These are phyloP conservation scores for Agrochola litura DNA, from an alignment of 2,888 invertebrate genomes.

Conservation along the genomic window DNA sequence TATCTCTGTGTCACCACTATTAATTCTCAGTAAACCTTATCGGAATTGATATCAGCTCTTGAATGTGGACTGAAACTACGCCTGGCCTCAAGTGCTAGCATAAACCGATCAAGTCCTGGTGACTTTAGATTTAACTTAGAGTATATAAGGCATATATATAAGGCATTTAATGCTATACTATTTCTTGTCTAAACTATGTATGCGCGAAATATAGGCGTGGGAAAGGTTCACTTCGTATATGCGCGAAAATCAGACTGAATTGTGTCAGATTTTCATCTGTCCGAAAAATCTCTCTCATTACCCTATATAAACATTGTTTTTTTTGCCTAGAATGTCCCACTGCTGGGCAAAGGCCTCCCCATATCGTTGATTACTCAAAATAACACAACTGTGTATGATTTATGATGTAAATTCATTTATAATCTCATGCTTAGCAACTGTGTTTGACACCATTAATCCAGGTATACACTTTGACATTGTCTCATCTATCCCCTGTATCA, in stretches of 20 bases:
- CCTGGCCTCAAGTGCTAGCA: constrained; percentile 48
- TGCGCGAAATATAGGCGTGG: constrained; percentile 63
- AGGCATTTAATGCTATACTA: constrained; percentile 73
- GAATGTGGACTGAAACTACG: constrained; percentile 36
- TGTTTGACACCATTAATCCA: background rate
- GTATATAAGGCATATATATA: constrained; percentile 64
- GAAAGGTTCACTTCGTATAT: constrained; percentile 52
- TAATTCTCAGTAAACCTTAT: constrained; percentile 18
- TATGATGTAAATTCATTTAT: constrained; percentile 3
- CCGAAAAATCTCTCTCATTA: background rate
- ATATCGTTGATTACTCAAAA: no score
- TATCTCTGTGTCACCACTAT: constrained; percentile 20
- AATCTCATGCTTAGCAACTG: background rate
- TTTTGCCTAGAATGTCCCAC: no score
- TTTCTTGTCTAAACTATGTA: constrained; percentile 76
- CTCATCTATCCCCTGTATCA: background rate
- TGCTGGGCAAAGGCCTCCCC: no score
- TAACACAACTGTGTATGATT: background rate
- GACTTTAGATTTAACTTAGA: constrained; percentile 64
- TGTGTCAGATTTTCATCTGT: background rate
- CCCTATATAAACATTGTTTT: background rate
- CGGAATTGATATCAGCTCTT: constrained; percentile 28
- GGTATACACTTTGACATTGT: background rate
- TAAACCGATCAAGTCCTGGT: constrained; percentile 56
- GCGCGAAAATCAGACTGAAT: background rate